phyloP scores from a whole-genome alignment of 2,888 invertebrate genomes.

The Hemaris fuciformis region DNA sequence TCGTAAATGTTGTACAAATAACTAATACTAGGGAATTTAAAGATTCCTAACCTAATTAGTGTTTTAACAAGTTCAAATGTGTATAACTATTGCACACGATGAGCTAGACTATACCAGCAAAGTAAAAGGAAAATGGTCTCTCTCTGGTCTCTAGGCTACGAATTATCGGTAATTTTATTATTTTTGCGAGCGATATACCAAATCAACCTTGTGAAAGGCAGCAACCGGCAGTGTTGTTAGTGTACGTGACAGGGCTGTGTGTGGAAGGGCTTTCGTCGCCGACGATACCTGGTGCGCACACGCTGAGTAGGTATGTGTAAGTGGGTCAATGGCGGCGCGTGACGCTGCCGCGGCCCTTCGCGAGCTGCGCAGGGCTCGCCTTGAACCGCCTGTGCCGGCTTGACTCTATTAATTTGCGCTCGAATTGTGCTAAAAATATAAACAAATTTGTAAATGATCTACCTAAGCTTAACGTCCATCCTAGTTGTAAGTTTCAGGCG shows the following conservation, averaged over 20 bases:
- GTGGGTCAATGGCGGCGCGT: constrained; percentile 79
- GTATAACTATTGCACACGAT: too few species aligned
- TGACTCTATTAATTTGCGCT: constrained; percentile 70
- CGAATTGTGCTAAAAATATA: constrained; percentile 63
- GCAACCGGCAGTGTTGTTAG: background rate
- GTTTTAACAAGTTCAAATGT: too few species aligned
- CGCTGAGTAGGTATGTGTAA: constrained; percentile 62
- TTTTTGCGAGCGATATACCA: background rate
- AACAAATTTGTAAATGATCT: constrained; percentile 24
- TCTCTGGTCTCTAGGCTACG: too few species aligned
- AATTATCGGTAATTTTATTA: background rate
- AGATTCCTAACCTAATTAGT: too few species aligned
- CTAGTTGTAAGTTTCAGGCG: too few species aligned
- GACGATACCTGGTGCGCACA: constrained; percentile 68
- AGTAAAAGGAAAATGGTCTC: too few species aligned
- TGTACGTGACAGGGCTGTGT: constrained; percentile 55
- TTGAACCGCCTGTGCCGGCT: constrained; percentile 71
- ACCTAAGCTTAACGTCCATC: too few species aligned
- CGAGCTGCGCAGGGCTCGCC: constrained; percentile 69
- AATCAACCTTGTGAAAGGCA: background rate
- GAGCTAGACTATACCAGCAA: too few species aligned
- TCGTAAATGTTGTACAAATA: too few species aligned
- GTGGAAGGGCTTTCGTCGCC: constrained; percentile 61
- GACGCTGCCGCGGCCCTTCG: constrained; percentile 77
- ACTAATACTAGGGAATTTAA: too few species aligned